Percentiles rank a stretch among this genome's conserved stretches.
phyloP scores from a whole-genome alignment of 2,113 vertebrate genomes.

The Phalacrocorax aristotelis region DNA sequence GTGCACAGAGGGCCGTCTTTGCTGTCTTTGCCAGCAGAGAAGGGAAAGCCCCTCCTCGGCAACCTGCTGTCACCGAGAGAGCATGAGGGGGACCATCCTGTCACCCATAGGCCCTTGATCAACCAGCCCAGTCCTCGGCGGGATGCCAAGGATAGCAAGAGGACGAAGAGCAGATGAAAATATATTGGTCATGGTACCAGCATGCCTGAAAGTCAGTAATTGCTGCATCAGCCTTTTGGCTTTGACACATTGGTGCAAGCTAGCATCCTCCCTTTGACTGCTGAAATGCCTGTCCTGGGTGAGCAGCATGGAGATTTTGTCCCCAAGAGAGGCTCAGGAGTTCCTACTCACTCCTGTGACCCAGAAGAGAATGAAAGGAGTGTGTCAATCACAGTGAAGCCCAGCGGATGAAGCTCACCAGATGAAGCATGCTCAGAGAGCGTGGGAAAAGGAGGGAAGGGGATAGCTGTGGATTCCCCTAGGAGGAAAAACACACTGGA shows the following conservation, averaged over 20 bases:
- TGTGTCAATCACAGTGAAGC: background rate
- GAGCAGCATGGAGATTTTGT: background rate
- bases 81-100: background rate
- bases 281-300: background rate
- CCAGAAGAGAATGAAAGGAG: background rate
- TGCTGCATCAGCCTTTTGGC: background rate
- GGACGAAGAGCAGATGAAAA: background rate
- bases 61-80: background rate
- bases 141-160: background rate
- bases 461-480: background rate
- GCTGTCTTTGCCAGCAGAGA: background rate
- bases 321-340: background rate
- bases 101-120: background rate
- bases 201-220: background rate
- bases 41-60: background rate
- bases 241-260: background rate
- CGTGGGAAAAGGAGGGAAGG: background rate
- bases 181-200: background rate
- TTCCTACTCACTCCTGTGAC: background rate
- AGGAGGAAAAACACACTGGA: background rate
- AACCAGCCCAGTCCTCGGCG: background rate
- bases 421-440: background rate
- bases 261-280: background rate
- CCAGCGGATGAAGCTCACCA: background rate
- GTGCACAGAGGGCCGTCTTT: background rate